phyloP scores from a whole-genome alignment of 2,797 vertebrate species.

The Pseudomugil tenellus region DNA sequence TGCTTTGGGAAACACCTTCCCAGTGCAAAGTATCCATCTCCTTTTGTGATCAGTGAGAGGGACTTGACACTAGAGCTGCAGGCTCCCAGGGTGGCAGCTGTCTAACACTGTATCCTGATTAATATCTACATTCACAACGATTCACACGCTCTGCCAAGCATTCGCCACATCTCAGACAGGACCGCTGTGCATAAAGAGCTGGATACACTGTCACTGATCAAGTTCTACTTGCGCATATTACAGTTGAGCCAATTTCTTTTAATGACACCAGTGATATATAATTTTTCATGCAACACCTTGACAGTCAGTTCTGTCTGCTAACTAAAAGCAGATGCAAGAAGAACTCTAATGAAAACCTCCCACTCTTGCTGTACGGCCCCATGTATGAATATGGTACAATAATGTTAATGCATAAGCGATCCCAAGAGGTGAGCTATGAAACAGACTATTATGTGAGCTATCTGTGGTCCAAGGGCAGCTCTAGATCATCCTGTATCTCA shows the following conservation, averaged over 20 bases:
- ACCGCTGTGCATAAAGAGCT: slow-evolving; percentile 54
- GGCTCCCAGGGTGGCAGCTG: slow-evolving; percentile 74
- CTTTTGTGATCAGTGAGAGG: slow-evolving; percentile 64
- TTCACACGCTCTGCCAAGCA: slow-evolving; percentile 67
- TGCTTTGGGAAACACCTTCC: slow-evolving; percentile 62
- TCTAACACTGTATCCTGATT: slow-evolving; percentile 79
- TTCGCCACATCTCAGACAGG: slow-evolving; percentile 42
- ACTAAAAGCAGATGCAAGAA: slow-evolving; percentile 37
- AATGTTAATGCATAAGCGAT: slow-evolving; percentile 56
- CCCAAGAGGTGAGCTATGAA: slow-evolving; percentile 55
- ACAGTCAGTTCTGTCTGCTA: slow-evolving; percentile 35
- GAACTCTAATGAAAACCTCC: slow-evolving; percentile 1
- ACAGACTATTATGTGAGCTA: slow-evolving; percentile 41
- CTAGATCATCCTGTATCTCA: slow-evolving; percentile 56
- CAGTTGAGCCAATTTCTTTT: slow-evolving; percentile 49
- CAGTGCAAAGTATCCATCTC: slow-evolving; percentile 69
- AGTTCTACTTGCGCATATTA: slow-evolving; percentile 69
- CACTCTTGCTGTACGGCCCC: slow-evolving; percentile 16
- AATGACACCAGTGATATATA: slow-evolving; percentile 43
- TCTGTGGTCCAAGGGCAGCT: slow-evolving; percentile 70
- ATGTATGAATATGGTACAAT: slow-evolving; percentile 28
- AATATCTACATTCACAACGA: slow-evolving; percentile 78
- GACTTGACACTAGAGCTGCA: slow-evolving; percentile 77
- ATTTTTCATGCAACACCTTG: slow-evolving; percentile 40
- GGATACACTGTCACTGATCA: slow-evolving; percentile 58